These are phyloP conservation scores for Tragelaphus eurycerus DNA, from an alignment of 2,797 vertebrate species.

Conservation along the genomic window DNA sequence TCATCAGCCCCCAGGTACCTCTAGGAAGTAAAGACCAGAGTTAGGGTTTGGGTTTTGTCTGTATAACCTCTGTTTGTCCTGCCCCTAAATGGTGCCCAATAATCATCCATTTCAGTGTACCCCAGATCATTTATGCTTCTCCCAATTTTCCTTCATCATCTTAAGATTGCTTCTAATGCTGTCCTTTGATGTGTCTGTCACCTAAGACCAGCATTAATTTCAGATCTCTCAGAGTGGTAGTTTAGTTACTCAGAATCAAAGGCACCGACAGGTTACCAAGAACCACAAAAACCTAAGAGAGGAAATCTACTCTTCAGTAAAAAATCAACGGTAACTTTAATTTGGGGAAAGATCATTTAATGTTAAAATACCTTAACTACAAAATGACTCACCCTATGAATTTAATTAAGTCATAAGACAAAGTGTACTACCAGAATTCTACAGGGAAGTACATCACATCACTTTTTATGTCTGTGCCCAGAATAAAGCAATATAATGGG, in stretches of 20 bases:
- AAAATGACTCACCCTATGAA: constrained; percentile 8
- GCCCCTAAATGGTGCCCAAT: background rate
- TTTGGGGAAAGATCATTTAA: constrained; percentile 23
- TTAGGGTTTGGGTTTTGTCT: background rate
- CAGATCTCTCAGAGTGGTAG: background rate
- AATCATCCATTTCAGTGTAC: background rate
- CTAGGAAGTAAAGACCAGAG: background rate
- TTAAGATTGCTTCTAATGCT: constrained; percentile 2
- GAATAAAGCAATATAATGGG: background rate
- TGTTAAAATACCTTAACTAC: constrained; percentile 33
- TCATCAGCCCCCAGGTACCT: background rate
- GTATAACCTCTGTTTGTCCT: background rate
- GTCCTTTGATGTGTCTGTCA: background rate
- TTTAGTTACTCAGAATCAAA: constrained; percentile 48
- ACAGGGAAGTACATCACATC: background rate
- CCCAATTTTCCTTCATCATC: background rate
- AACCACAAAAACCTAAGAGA: background rate
- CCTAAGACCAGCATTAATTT: background rate
- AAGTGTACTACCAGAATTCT: constrained; percentile 15
- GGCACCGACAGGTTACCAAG: background rate
- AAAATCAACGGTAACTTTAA: constrained; percentile 32
- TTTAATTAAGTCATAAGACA: background rate
- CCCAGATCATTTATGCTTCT: background rate
- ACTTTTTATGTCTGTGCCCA: background rate
- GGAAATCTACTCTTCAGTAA: background rate